phyloP scores from a whole-genome alignment of 2,113 vertebrate species.

The Onychostruthus taczanowskii region DNA sequence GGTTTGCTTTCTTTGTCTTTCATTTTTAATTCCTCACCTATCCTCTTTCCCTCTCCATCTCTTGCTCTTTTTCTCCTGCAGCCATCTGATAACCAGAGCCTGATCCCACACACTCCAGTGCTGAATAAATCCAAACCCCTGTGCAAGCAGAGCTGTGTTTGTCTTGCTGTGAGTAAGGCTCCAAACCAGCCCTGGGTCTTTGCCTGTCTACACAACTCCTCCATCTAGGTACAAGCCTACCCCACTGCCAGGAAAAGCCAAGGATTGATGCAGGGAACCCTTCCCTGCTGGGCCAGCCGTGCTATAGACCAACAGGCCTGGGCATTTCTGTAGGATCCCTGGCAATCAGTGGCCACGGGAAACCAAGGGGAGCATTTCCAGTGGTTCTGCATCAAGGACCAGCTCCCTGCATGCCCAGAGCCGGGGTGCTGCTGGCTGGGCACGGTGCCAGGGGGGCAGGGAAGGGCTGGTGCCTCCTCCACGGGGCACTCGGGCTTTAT shows the following conservation, averaged over 20 bases:
- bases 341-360: neutral
- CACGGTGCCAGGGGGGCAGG: neutral
- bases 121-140: neutral
- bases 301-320: neutral
- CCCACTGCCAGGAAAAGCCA: neutral
- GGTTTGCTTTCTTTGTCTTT: no score
- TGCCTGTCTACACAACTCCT: neutral
- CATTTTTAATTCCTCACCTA: neutral
- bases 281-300: neutral
- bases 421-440: neutral
- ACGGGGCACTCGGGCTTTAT: neutral
- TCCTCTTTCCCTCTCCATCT: neutral
- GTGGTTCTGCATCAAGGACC: neutral
- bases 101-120: neutral
- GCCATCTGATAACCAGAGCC: neutral
- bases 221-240: neutral
- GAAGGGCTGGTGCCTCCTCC: constrained; percentile 10
- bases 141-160: neutral
- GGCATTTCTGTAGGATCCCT: neutral
- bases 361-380: accelerated
- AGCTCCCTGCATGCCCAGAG: accelerated
- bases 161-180: neutral
- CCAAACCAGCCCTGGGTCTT: neutral
- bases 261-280: neutral
- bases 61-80: neutral